phyloP scores from a whole-genome alignment of 2,888 invertebrate genomes.

The Alviniconcha strummeri region DNA sequence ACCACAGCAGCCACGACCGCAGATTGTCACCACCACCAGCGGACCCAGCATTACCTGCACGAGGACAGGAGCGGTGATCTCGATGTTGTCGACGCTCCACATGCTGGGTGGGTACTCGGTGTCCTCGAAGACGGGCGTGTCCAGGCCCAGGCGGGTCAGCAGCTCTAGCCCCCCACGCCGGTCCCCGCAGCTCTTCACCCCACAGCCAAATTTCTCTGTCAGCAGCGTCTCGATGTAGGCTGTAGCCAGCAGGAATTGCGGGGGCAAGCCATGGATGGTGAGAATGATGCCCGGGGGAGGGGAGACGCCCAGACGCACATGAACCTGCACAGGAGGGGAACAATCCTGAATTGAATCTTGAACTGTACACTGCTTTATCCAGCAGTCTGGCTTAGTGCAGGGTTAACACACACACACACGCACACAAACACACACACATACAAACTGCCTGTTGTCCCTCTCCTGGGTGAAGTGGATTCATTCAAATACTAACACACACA shows the following conservation, averaged over 20 bases:
- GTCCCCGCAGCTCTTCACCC: constrained; percentile 55
- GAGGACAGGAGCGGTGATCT: constrained; percentile 62
- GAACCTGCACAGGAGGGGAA: constrained; percentile 6
- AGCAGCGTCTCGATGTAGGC: constrained; percentile 71
- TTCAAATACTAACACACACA: no score
- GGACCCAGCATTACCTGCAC: constrained; percentile 15
- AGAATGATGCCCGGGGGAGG: constrained; percentile 66
- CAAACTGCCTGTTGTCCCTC: no score
- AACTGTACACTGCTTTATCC: no score
- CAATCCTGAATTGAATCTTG: no score
- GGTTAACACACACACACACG: background rate
- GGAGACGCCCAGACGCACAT: constrained; percentile 68
- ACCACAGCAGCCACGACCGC: no score
- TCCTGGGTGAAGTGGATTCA: no score
- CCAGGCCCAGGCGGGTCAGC: background rate
- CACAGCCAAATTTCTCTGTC: constrained; percentile 64
- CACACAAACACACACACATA: no score
- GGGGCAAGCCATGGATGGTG: constrained; percentile 71
- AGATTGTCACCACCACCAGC: no score
- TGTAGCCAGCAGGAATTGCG: constrained; percentile 71
- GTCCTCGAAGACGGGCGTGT: constrained; percentile 16
- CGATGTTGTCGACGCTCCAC: constrained; percentile 65
- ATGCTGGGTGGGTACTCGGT: constrained; percentile 51
- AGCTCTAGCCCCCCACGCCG: constrained; percentile 39
- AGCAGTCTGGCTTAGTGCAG: no score